Percentiles rank a stretch among this genome's conserved stretches.
These are phyloP conservation scores for Spialia ferax DNA, from an alignment of 2,888 invertebrate genomes.

Conservation along the genomic window DNA sequence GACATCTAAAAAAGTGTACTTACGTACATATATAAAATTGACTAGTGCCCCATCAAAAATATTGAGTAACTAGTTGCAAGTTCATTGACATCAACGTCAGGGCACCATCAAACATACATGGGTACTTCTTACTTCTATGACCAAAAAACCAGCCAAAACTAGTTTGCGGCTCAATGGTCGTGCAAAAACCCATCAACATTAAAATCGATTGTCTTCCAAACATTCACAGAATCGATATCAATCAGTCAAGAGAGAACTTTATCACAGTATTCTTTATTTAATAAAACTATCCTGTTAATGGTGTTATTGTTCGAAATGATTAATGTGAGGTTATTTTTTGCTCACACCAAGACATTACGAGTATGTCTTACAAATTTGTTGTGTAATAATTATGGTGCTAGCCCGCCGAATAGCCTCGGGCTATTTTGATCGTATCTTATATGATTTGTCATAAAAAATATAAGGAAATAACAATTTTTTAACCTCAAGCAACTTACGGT, in stretches of 20 bases:
- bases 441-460: constrained; percentile 1
- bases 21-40: too few relatives aligned
- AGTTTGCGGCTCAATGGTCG: not conserved
- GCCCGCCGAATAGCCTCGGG: not conserved
- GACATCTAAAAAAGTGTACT: too few relatives aligned
- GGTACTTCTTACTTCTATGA: not conserved
- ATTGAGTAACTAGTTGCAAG: too few relatives aligned
- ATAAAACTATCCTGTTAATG: not conserved
- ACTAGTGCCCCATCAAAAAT: too few relatives aligned
- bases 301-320: not conserved
- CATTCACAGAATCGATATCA: not conserved
- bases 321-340: not conserved
- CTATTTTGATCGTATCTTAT: not conserved
- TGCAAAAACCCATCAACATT: not conserved
- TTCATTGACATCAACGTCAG: too few relatives aligned
- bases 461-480: not conserved
- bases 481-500: too few relatives aligned
- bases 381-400: not conserved
- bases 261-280: not conserved
- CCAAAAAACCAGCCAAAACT: not conserved
- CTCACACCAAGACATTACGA: not conserved
- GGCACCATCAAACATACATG: too few relatives aligned
- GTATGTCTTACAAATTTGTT: constrained; percentile 3
- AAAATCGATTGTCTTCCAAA: not conserved
- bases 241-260: not conserved